Base-by-base conservation (phyloP, 1,140 invertebrate species). In the Zaprionus ornatus region DNA sequence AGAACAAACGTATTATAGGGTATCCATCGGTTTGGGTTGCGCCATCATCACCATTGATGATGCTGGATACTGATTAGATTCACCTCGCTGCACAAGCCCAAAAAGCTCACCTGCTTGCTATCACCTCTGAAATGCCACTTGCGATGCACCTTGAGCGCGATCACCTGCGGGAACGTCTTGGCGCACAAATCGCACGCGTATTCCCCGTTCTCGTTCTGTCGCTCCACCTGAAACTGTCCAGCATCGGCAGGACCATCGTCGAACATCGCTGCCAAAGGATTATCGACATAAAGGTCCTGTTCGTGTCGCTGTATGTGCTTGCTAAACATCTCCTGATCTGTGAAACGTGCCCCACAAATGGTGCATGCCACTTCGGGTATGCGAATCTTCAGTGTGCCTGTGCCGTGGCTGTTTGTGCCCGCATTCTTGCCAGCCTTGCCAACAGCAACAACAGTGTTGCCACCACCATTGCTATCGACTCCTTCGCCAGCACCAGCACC, bases 111-210 rank as follows among this genome's bases (percentile, higher is more conserved):
- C 91, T 93, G 92, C 88, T 92, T 92, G 86, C 92, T 92, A 92
- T 93, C 92, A 88, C 91, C 91, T 90, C 91, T 91, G 82, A 93
- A 93, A 92, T 93, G 92, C 92, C 92, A 93, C 80, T 92, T 92
- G 80, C 92, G 91, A 91, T 93, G 92, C 78, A 93, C 92, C 81
- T 93, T 92, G 70, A 93, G 82, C 67, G 92, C 92, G 68, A 91
- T 93, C 80, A 92, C 83, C 80, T 90, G 90, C 35, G 91, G 80
- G 70, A 93, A 93, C 61, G 88, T 91, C 82, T 93, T 93, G 7
- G 92, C 74, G 70, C 92, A 93, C 60, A 93, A 73, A 80, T 93
- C 92, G 77, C 92, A 93, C 48, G 91, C 92, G 27, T 90, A 93
- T 66, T 92, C 91, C 66, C 92, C 92, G 32, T 92, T 92, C 70